These are phyloP conservation scores for Anarsia innoxiella DNA, from an alignment of 2,888 invertebrate genomes.

Conservation along the genomic window DNA sequence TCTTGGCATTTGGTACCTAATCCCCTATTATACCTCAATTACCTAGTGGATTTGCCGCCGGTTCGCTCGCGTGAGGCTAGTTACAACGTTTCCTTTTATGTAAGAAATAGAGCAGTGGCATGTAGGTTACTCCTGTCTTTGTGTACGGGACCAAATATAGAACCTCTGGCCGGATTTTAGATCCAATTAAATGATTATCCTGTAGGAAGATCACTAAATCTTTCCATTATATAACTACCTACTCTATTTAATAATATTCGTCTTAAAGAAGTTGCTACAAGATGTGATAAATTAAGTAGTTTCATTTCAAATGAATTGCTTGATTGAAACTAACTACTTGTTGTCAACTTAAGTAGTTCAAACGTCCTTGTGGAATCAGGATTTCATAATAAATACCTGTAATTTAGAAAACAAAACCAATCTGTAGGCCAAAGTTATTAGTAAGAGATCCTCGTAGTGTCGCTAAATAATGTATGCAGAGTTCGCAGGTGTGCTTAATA, in stretches of 20 bases:
- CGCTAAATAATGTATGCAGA: conserved; percentile 6
- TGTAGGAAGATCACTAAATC: background rate
- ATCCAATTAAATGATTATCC: background rate
- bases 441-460: conserved; percentile 3
- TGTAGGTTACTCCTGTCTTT: background rate
- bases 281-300: background rate
- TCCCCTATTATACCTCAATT: conserved; percentile 5
- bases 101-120: background rate
- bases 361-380: background rate
- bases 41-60: conserved; percentile 1
- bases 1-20: conserved; percentile 1
- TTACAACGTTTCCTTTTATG: background rate
- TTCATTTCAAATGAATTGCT: background rate
- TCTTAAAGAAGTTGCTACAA: background rate
- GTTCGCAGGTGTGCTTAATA: conserved; percentile 7
- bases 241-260: no score
- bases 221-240: no score
- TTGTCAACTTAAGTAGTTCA: background rate
- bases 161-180: no score
- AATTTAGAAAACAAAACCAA: background rate
- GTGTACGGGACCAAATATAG: no score
- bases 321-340: conserved; percentile 1
- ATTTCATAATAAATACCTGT: background rate
- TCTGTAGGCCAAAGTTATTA: background rate
- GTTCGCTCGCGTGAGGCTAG: background rate